A percentile compares a stretch with the other conserved stretches of the same genome.
These are phyloP conservation scores for Dreissena rostriformis DNA, from an alignment of 1,140 invertebrate species.

Conservation along the genomic window DNA sequence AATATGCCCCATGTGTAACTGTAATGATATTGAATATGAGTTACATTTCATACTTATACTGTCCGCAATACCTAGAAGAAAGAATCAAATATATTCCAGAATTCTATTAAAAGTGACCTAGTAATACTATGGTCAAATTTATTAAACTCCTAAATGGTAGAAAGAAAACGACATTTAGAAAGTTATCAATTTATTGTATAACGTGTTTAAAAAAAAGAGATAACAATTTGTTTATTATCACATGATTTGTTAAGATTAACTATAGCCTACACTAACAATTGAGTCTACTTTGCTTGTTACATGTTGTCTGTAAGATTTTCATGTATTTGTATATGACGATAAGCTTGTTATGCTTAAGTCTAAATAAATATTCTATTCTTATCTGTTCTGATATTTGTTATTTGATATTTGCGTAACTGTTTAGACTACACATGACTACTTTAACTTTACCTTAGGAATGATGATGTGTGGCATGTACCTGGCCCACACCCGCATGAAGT, in stretches of 20 bases:
- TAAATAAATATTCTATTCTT: neutral
- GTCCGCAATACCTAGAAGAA: neutral
- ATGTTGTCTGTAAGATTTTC: neutral
- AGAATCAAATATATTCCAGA: neutral
- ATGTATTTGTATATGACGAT: neutral
- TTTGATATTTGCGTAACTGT: neutral
- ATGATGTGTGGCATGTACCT: neutral
- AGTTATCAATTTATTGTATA: no score
- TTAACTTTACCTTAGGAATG: slow-evolving; percentile 4
- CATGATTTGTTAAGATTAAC: no score
- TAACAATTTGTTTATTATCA: no score
- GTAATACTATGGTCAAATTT: no score
- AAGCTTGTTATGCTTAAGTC: slow-evolving; percentile 7
- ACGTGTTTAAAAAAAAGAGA: no score
- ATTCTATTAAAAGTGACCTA: neutral
- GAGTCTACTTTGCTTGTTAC: neutral
- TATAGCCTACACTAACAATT: neutral
- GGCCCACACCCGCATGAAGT: neutral
- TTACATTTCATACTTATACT: slow-evolving; percentile 3
- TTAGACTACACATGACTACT: neutral
- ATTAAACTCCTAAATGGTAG: no score
- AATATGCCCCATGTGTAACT: neutral
- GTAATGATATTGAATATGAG: slow-evolving; percentile 10
- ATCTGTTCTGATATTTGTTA: no score
- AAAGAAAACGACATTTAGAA: no score